Evolutionary conservation across 2,797 vertebrate species (phyloP), one percentile per base, ranked within the genome.

Genomic region (Rachycentron canadum): DNA sequence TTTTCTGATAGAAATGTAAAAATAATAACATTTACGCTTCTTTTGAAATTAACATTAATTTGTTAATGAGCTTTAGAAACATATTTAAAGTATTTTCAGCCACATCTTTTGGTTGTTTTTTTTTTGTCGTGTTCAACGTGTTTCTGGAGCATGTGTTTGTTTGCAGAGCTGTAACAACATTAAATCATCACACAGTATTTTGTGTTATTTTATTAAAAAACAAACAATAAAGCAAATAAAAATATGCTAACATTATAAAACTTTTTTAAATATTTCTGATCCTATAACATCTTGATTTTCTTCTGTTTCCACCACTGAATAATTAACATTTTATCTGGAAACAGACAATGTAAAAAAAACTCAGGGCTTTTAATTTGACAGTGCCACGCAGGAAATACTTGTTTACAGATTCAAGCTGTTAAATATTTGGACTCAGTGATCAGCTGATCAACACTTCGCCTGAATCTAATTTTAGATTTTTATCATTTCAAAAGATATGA

Each of bases 131-230:
- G 38, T 38, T 41, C 13, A 41, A 4, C 5, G 14, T 41, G 40
- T 16, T 2, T 41, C 12, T 41, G 40, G n/a, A 25, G n/a, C n/a
- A n/a, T 52, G 12, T 25, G 50, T 26, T 4, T 50, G 47, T 50
- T 10, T 50, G 47, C n/a, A 4, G 47, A 26, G 13, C 50, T 28
- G 52, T 49, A 28, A 55, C 50, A 16, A 17, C 10, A 25, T 23
- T 23, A 12, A 50, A 50, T 12, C 10, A 50, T 50, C 14, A 52
- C 14, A 17, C 6, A 16, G 7, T 28, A 26, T 52, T 73, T 43
- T 4, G 21, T 23, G 32, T 1, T 3, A 14, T 64, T 80, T 85
- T 81, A 85, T 74, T 71, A 47, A 21, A 79, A 75, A 69, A 60
- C 28, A 66, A 23, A 63, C 16, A 71, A 23, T 10, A 62, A 61